These are phyloP conservation scores for Hanleya hanleyi DNA, from an alignment of 2,888 invertebrate genomes.

Conservation along the genomic window DNA sequence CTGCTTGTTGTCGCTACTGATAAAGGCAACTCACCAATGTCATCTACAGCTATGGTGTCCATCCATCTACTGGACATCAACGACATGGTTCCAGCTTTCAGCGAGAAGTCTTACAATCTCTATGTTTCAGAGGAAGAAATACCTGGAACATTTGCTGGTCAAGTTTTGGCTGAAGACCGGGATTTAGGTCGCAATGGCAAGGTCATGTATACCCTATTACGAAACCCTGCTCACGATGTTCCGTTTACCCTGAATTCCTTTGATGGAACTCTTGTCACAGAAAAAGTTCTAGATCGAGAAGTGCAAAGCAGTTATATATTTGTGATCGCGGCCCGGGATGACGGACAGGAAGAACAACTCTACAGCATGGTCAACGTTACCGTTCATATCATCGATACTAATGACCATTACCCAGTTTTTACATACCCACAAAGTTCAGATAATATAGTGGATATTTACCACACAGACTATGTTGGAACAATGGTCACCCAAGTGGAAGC, in stretches of 20 bases:
- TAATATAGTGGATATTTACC: background rate
- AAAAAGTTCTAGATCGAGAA: slow-evolving; percentile 4
- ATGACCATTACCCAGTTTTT: slow-evolving; percentile 6
- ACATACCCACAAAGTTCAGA: background rate
- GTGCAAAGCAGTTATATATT: background rate
- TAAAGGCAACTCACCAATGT: background rate
- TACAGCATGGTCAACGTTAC: slow-evolving; percentile 5
- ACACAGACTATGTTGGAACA: slow-evolving; percentile 4
- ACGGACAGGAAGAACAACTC: background rate
- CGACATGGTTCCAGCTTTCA: slow-evolving; percentile 4
- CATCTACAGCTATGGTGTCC: background rate
- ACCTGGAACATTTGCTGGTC: slow-evolving; percentile 14
- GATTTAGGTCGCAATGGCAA: slow-evolving; percentile 19
- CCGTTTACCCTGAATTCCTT: background rate
- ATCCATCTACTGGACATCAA: background rate
- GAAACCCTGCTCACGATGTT: background rate
- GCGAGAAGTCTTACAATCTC: background rate
- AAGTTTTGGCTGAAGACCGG: slow-evolving; percentile 12
- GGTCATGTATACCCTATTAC: slow-evolving; percentile 8
- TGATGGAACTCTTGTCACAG: background rate
- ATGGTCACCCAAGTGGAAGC: slow-evolving; percentile 2
- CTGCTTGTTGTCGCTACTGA: slow-evolving; percentile 14
- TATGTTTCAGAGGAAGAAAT: background rate
- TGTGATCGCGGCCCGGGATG: slow-evolving; percentile 10
- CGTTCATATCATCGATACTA: slow-evolving; percentile 8